A percentile compares a stretch with the other conserved stretches of the same genome.
These are phyloP conservation scores for Grantiella picta DNA, from an alignment of 2,113 vertebrate species.

Conservation along the genomic window DNA sequence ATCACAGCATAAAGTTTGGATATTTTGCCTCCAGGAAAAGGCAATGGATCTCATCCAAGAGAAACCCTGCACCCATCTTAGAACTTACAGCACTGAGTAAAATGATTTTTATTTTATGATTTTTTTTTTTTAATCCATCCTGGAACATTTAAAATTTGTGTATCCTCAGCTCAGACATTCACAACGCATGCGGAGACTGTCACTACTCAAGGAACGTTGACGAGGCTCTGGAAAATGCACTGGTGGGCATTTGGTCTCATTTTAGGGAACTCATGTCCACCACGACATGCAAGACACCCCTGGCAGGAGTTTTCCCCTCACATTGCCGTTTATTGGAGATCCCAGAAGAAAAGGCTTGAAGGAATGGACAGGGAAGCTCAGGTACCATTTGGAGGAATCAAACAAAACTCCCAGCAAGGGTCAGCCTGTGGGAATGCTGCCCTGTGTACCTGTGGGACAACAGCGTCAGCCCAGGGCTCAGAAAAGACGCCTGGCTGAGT, in stretches of 20 bases:
- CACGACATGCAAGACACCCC: not conserved
- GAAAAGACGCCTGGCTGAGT: not conserved
- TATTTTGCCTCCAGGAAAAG: not conserved
- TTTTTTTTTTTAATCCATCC: not conserved
- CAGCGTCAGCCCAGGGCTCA: not conserved
- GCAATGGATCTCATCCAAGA: not conserved
- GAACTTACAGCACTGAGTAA: slow-evolving; percentile 7
- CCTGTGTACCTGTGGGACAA: slow-evolving; percentile 2
- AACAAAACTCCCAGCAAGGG: not conserved
- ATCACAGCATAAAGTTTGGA: not conserved
- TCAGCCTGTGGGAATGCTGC: not conserved
- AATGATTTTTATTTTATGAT: not conserved
- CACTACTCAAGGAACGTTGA: slow-evolving; percentile 8
- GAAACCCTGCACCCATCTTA: not conserved
- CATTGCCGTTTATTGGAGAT: not conserved
- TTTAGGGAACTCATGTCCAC: not conserved
- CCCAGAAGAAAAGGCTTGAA: slow-evolving; percentile 23
- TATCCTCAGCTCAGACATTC: slow-evolving; percentile 29
- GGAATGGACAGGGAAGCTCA: slow-evolving; percentile 3
- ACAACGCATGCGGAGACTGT: slow-evolving; percentile 42
- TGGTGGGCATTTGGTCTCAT: not conserved
- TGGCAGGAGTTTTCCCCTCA: not conserved
- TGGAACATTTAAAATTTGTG: not conserved
- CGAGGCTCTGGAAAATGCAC: not conserved
- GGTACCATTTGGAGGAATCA: slow-evolving; percentile 1